Conservation (phyloP, 1,140 invertebrate species). For the Cotesia glomerata region DNA sequence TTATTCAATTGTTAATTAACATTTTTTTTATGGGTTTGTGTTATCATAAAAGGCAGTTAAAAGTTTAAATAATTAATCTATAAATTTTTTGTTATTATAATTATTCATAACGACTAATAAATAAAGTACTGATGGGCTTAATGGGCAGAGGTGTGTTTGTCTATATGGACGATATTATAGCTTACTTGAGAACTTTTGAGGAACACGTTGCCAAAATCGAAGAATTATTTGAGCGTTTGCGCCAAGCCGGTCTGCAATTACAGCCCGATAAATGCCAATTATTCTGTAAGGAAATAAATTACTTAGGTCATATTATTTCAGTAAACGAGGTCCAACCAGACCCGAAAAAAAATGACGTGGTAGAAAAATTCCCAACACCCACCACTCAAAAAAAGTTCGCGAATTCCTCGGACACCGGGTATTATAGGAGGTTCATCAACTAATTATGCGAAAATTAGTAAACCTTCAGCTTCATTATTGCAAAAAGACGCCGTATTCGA, state of each 20-base stretch:
- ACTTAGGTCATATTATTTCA: constrained; percentile 44
- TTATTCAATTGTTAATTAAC: no score
- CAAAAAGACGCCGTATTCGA: not conserved
- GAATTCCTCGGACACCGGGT: constrained; percentile 51
- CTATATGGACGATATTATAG: constrained; percentile 49
- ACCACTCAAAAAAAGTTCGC: constrained; percentile 53
- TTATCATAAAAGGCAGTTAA: no score
- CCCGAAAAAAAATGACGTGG: constrained; percentile 51
- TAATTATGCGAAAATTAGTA: constrained; percentile 39
- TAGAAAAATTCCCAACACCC: constrained; percentile 52
- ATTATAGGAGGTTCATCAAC: constrained; percentile 44
- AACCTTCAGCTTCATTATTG: constrained; percentile 26
- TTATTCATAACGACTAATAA: constrained; percentile 40
- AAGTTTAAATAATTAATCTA: no score
- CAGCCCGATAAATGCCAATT: constrained; percentile 48
- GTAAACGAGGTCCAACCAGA: constrained; percentile 40
- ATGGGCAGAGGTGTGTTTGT: constrained; percentile 26
- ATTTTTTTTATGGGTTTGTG: no score
- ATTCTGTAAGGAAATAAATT: constrained; percentile 39
- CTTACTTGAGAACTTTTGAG: constrained; percentile 32
- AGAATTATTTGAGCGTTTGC: constrained; percentile 29
- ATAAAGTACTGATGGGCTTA: constrained; percentile 37
- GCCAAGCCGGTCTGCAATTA: constrained; percentile 36
- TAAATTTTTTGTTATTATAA: no score
- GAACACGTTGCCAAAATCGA: constrained; percentile 35